Conservation (phyloP, 2,888 invertebrate genomes). For the Synanthedon formicaeformis region DNA sequence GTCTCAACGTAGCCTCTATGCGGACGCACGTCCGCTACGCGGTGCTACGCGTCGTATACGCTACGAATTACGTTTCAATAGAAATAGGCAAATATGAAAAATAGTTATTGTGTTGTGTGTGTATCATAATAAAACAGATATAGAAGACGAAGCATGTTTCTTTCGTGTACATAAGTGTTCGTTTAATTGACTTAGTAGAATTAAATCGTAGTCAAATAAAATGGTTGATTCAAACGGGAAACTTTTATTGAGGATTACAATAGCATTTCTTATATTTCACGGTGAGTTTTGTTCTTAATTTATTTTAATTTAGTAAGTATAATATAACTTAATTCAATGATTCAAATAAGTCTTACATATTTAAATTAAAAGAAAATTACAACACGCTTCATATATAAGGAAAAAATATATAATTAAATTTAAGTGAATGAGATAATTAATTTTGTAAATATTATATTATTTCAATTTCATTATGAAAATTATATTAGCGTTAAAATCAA, state of each 20-base stretch:
- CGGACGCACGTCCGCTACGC: constrained; percentile 8
- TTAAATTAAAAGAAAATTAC: no score
- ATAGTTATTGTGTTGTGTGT: neutral
- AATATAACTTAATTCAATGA: no score
- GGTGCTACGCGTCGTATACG: constrained; percentile 4
- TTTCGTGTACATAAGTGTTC: no score
- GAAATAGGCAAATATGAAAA: neutral
- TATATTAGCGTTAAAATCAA: no score
- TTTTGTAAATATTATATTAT: no score
- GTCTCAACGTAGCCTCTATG: constrained; percentile 9
- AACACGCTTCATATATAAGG: no score
- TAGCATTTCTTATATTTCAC: neutral
- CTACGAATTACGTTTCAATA: constrained; percentile 4
- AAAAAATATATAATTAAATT: no score
- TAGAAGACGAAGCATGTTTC: no score
- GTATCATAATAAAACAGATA: neutral
- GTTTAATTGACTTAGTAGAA: neutral
- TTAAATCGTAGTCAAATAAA: neutral
- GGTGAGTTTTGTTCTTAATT: neutral
- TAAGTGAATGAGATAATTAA: no score
- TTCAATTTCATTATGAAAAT: no score
- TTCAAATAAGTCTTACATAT: no score
- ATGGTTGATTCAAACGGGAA: neutral
- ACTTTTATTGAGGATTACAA: neutral
- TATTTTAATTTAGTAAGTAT: no score